These are phyloP conservation scores for Paramisgurnus dabryanus DNA, from an alignment of 2,113 vertebrate species.

Conservation along the genomic window DNA sequence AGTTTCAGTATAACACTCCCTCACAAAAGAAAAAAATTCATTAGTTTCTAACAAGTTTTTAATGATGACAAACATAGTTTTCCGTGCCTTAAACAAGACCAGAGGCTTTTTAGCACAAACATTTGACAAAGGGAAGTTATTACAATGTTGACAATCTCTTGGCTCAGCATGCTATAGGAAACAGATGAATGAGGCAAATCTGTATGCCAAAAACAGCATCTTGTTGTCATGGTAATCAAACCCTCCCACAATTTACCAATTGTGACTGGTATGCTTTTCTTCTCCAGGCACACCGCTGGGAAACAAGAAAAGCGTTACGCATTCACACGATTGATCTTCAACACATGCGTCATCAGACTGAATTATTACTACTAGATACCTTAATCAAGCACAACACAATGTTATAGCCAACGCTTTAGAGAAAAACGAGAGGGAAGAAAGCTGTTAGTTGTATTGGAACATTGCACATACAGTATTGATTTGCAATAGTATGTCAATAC, in stretches of 20 bases:
- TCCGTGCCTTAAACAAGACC: slow-evolving; percentile 7
- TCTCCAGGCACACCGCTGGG: not conserved
- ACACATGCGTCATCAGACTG: not conserved
- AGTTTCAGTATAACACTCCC: slow-evolving; percentile 2
- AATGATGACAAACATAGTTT: slow-evolving; percentile 26
- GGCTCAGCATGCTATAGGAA: slow-evolving; percentile 6
- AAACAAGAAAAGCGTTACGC: slow-evolving; percentile 8
- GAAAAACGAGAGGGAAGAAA: not conserved
- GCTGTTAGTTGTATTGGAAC: not conserved
- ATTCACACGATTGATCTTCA: slow-evolving; percentile 1
- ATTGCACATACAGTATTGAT: slow-evolving; percentile 5
- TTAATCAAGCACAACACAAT: not conserved
- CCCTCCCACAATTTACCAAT: slow-evolving; percentile 13
- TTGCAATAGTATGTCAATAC: not conserved
- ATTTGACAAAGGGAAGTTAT: slow-evolving; percentile 34
- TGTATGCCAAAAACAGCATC: slow-evolving; percentile 25
- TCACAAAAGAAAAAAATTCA: slow-evolving; percentile 29
- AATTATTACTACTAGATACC: not conserved
- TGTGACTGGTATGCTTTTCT: not conserved
- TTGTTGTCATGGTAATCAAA: slow-evolving; percentile 19
- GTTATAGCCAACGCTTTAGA: not conserved
- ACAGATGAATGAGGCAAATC: slow-evolving; percentile 6
- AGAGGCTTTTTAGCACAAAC: slow-evolving; percentile 35
- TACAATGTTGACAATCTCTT: slow-evolving; percentile 29
- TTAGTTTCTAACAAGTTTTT: slow-evolving; percentile 35